Conservation (phyloP, 2,888 invertebrate species). For the Vandiemenella viatica region DNA sequence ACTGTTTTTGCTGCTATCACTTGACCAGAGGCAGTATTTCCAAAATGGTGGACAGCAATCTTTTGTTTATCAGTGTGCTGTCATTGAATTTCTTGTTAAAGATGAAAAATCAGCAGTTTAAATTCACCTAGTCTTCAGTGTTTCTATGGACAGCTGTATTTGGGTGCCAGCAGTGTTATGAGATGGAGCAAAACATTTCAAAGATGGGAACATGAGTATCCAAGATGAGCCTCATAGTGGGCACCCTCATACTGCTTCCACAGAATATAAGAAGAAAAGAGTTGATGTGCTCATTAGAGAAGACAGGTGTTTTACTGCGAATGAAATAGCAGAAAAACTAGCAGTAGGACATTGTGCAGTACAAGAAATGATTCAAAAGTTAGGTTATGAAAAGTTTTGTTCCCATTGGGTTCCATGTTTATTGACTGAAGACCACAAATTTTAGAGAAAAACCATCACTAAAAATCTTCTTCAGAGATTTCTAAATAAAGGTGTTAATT, state of each 20-base stretch:
- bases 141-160: not conserved
- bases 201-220: not conserved
- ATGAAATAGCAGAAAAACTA: slow-evolving; percentile 1
- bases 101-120: not conserved
- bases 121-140: not conserved
- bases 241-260: not conserved
- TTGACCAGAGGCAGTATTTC: not conserved
- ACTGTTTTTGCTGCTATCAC: not conserved
- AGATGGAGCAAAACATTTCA: not conserved
- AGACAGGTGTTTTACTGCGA: not conserved
- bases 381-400: not conserved
- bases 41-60: not conserved
- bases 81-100: not conserved
- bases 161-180: not conserved
- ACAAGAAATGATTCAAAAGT: not conserved
- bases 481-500: not conserved
- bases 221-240: not conserved
- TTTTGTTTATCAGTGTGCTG: not conserved
- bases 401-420: not conserved
- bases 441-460: slow-evolving; percentile 1
- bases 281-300: slow-evolving; percentile 2
- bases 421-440: not conserved
- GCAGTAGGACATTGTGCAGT: not conserved
- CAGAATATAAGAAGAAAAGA: slow-evolving; percentile 1
- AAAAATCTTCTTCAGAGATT: not conserved